Evolutionary conservation across 2,888 invertebrate species (phyloP).

Genomic region (Prenolepis imparis): DNA sequence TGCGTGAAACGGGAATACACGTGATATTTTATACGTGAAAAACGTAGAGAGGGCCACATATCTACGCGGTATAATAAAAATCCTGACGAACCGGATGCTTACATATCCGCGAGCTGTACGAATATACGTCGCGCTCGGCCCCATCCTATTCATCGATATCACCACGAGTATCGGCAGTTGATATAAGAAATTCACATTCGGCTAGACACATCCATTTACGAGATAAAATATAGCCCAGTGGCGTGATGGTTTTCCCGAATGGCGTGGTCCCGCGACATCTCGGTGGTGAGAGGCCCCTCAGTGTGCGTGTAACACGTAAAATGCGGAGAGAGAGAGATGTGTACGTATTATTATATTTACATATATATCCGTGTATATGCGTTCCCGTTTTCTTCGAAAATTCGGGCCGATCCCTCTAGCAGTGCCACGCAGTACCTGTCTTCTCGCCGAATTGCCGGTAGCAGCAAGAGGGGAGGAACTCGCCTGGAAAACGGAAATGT

Average conservation of each 20-base stretch:
- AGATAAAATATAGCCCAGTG: conserved; percentile 66
- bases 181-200: conserved; percentile 66
- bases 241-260: conserved; percentile 65
- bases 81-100: conserved; percentile 38
- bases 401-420: conserved; percentile 22
- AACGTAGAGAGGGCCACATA: conserved; percentile 32
- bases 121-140: conserved; percentile 48
- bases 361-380: conserved; percentile 56
- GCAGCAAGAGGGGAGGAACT: conserved; percentile 11
- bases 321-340: not conserved
- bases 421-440: conserved; percentile 74
- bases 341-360: conserved; percentile 57
- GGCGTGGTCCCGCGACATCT: conserved; percentile 46
- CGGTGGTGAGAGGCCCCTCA: not conserved
- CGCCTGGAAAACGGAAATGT: conserved; percentile 48
- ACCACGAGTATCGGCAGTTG: conserved; percentile 64
- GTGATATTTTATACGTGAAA: conserved; percentile 43
- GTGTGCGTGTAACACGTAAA: conserved; percentile 42
- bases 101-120: conserved; percentile 37
- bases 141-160: conserved; percentile 44
- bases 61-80: conserved; percentile 53
- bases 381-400: conserved; percentile 62
- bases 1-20: conserved; percentile 14
- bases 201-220: conserved; percentile 67
- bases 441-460: conserved; percentile 63